phyloP scores from a whole-genome alignment of 2,888 invertebrate species.

The Lochmaea crataegi region DNA sequence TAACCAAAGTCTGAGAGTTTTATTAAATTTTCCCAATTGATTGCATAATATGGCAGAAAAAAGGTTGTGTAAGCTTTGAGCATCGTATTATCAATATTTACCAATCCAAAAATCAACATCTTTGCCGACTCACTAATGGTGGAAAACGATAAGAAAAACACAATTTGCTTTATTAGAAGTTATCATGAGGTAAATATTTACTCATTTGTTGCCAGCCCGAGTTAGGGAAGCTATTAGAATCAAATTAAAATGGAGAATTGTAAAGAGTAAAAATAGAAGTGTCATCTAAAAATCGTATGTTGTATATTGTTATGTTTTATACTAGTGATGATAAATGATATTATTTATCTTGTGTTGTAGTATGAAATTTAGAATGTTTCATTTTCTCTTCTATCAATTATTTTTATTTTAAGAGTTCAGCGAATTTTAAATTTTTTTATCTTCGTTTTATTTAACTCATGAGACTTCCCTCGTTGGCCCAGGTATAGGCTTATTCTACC shows the following conservation, averaged over 20 bases:
- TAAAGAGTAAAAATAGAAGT: neutral
- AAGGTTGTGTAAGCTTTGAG: neutral
- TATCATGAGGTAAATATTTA: slow-evolving; percentile 34
- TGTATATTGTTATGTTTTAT: too few species aligned
- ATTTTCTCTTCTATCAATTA: too few species aligned
- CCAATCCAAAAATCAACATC: slow-evolving; percentile 31
- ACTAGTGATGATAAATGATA: too few species aligned
- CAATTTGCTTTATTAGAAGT: slow-evolving; percentile 39
- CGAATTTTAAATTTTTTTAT: too few species aligned
- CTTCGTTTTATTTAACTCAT: too few species aligned
- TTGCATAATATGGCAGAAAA: neutral
- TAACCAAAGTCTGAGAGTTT: neutral
- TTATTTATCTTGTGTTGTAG: too few species aligned
- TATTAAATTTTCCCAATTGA: neutral
- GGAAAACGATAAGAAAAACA: slow-evolving; percentile 44
- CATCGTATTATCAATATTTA: slow-evolving; percentile 24
- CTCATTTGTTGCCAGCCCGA: slow-evolving; percentile 10
- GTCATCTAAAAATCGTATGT: neutral
- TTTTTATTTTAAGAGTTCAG: too few species aligned
- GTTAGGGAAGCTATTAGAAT: neutral
- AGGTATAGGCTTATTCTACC: too few species aligned
- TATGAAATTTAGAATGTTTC: too few species aligned
- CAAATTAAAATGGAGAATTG: neutral
- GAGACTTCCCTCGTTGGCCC: too few species aligned
- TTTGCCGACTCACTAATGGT: slow-evolving; percentile 4